phyloP scores from a whole-genome alignment of 2,888 invertebrate species.

The Volucella bombylans region DNA sequence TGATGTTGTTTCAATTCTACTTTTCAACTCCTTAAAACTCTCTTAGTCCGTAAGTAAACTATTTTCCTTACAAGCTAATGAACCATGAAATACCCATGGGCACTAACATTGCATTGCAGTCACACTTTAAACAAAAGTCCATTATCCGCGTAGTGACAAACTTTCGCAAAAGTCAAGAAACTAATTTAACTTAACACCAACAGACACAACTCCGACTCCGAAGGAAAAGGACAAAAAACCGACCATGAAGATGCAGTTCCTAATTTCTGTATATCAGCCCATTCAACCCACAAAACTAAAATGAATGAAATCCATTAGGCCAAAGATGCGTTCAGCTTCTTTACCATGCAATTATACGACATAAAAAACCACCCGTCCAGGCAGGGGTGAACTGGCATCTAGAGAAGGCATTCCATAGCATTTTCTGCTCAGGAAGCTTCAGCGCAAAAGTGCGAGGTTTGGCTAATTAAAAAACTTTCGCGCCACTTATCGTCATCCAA shows the following conservation, averaged over 20 bases:
- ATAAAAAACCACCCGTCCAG: slow-evolving; percentile 42
- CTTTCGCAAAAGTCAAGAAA: slow-evolving; percentile 46
- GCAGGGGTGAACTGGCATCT: not conserved
- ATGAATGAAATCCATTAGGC: slow-evolving; percentile 56
- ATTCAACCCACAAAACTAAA: slow-evolving; percentile 16
- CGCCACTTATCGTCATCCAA: slow-evolving; percentile 68
- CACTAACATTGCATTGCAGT: not conserved
- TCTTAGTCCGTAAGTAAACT: too few species aligned
- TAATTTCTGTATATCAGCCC: too few species aligned
- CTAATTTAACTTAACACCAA: slow-evolving; percentile 68
- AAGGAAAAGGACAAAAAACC: slow-evolving; percentile 1
- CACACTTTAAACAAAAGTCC: slow-evolving; percentile 34
- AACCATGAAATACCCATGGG: too few species aligned
- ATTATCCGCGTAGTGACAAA: slow-evolving; percentile 13
- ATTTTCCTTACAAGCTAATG: too few species aligned
- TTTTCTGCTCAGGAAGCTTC: slow-evolving; percentile 11
- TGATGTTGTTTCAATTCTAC: too few species aligned
- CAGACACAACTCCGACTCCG: slow-evolving; percentile 13
- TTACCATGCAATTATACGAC: slow-evolving; percentile 50
- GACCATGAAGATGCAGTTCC: not conserved
- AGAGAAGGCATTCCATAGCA: not conserved
- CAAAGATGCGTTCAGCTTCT: slow-evolving; percentile 43
- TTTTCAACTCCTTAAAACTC: too few species aligned
- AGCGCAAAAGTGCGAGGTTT: slow-evolving; percentile 67
- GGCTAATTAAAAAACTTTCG: slow-evolving; percentile 73